These are phyloP conservation scores for Coluber constrictor DNA, from an alignment of 2,797 vertebrate species.

Conservation along the genomic window DNA sequence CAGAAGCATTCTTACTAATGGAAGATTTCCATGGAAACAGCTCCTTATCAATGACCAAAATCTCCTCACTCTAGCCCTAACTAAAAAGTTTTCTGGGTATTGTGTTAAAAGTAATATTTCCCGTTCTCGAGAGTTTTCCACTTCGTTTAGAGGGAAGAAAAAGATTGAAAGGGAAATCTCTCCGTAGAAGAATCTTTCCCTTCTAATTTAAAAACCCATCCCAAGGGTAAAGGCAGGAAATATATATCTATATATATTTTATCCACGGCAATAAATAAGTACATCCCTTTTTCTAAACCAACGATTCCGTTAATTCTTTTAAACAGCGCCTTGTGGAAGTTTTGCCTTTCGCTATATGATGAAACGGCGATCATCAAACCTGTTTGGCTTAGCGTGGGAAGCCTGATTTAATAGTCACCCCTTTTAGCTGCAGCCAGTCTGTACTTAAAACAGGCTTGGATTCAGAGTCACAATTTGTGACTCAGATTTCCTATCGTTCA, in stretches of 20 bases:
- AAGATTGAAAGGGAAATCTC: background rate
- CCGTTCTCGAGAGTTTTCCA: background rate
- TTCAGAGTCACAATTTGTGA: slow-evolving; percentile 90
- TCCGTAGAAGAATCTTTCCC: background rate
- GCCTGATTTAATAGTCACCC: background rate
- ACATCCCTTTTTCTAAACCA: background rate
- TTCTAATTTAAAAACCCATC: slow-evolving; percentile 2
- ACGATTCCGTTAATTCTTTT: background rate
- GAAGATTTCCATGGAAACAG: slow-evolving; percentile 49
- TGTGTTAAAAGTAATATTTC: background rate
- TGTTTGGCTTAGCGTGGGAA: slow-evolving; percentile 15
- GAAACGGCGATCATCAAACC: background rate
- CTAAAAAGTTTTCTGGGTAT: background rate
- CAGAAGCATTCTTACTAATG: slow-evolving; percentile 48
- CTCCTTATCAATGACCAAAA: slow-evolving; percentile 36
- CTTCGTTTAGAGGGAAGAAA: background rate
- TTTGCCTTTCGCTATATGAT: slow-evolving; percentile 1
- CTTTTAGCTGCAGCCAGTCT: slow-evolving; percentile 2
- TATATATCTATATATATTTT: background rate
- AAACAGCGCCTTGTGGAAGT: background rate
- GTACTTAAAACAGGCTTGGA: slow-evolving; percentile 54
- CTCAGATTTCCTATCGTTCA: slow-evolving; percentile 94
- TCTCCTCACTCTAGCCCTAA: slow-evolving; percentile 55
- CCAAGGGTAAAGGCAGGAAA: background rate
- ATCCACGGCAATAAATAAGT: slow-evolving; percentile 20